Evolutionary conservation across 2,113 vertebrate species (phyloP), one percentile per base, ranked within the genome.

Genomic region (Clupea harengus): DNA sequence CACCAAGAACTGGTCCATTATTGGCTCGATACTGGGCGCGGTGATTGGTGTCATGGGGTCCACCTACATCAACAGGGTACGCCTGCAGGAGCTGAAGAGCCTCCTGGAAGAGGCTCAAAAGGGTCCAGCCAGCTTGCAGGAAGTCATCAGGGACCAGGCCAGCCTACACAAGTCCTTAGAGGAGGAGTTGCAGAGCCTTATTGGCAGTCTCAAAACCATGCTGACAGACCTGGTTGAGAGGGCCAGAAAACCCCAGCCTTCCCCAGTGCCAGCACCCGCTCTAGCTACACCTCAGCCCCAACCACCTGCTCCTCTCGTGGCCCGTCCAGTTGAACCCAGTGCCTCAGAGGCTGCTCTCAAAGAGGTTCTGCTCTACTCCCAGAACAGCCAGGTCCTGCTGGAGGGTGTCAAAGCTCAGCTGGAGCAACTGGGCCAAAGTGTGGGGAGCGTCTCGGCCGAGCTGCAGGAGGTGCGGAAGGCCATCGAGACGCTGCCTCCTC

Each of bases 1-100:
- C 81, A 99, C 98, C 0, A 99, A 99, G 93, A 99, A 99, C 95
- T 99, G 98, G 98, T 99, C 98, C 49, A 84, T 99, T 87, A 95
- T 99, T 0, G 97, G 98, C 50, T 99, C 98, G 0, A 95, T 99
- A 4, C 92, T 98, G 3, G 98, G 98, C 3, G 97, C 98, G 2
- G 60, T 99, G 87, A 99, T 99, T 3, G 98, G 98, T 0, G 97
- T 99, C 89, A 95, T 98, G 90, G 98, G 98, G 10, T 99, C 98
- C 3, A 99, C 98, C 0, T 99, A 99, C 0, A 83, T 99, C 87
- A 99, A 99, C 91, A 95, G 97, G 0, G 97, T 99, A 2, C 96
- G 98, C 46, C 95, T 99, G 32, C 98, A 98, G 91, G 98, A 99
- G 90, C 91, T 99, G 72, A 98, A 97, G 92, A 93, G 86, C 82